Conservation (phyloP, 64 coral and sea anemone genomes). For the Stichodactyla helianthus region DNA sequence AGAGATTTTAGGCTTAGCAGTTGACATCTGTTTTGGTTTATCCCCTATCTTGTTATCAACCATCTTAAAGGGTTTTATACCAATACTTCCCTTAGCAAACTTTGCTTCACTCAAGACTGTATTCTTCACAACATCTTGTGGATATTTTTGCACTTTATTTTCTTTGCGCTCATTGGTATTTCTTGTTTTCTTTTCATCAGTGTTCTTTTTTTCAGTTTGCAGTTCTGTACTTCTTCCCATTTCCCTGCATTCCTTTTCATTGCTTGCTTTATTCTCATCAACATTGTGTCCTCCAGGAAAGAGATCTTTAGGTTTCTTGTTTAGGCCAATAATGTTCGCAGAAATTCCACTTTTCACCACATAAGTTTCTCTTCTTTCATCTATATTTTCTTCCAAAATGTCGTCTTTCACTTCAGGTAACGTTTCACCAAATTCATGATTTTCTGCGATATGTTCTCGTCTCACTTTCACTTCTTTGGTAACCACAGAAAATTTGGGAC, state of each 20-base stretch:
- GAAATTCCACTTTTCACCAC: neutral
- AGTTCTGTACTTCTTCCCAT: too few relatives aligned
- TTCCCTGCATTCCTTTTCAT: neutral
- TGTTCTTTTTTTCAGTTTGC: conserved; percentile 2
- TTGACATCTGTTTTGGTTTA: neutral
- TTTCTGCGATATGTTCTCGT: neutral
- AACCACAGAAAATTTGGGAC: neutral
- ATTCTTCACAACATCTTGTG: neutral
- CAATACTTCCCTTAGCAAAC: neutral
- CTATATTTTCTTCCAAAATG: neutral
- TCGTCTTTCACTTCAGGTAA: neutral
- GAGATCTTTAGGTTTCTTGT: neutral
- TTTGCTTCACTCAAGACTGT: too few relatives aligned
- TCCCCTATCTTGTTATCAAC: neutral
- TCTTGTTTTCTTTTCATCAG: neutral
- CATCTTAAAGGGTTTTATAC: neutral
- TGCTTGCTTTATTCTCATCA: neutral
- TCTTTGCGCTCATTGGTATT: neutral
- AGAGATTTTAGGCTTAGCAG: neutral
- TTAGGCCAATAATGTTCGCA: neutral
- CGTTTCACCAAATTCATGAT: neutral
- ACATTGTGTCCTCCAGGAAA: neutral
- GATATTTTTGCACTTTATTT: neutral
- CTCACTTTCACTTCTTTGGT: neutral
- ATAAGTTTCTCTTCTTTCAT: conserved; percentile 24